A percentile compares a stretch with the other conserved stretches of the same genome.
Conservation (phyloP, 2,888 invertebrate genomes). For the Nomada ruficornis region DNA sequence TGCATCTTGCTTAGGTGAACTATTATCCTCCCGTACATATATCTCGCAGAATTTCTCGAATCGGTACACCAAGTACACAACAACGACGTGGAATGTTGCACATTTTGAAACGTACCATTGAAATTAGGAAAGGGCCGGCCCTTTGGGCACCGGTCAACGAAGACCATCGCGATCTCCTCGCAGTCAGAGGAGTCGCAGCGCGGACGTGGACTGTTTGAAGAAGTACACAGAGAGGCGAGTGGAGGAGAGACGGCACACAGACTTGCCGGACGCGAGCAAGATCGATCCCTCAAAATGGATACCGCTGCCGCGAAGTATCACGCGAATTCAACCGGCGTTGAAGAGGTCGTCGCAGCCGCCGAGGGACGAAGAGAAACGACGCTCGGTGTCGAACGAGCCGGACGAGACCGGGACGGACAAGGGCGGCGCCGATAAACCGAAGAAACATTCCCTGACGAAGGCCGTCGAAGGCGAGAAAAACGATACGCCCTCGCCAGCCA, state of each 20-base stretch:
- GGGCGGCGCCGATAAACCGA: not conserved
- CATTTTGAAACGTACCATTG: too few relatives aligned
- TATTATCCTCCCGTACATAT: not conserved
- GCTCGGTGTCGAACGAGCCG: slow-evolving; percentile 12
- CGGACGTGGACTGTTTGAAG: slow-evolving; percentile 79
- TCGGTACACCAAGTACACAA: not conserved
- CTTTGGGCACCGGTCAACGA: slow-evolving; percentile 74
- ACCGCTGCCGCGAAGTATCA: slow-evolving; percentile 63
- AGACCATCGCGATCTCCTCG: slow-evolving; percentile 79
- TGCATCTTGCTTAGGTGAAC: slow-evolving; percentile 81
- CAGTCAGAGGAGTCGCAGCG: slow-evolving; percentile 79
- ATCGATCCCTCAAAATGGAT: slow-evolving; percentile 71
- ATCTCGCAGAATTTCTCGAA: too few relatives aligned
- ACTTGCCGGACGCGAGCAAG: slow-evolving; percentile 67
- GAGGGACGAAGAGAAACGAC: slow-evolving; percentile 60
- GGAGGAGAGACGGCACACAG: slow-evolving; percentile 78
- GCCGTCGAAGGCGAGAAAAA: slow-evolving; percentile 38
- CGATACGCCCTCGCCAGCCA: not conserved
- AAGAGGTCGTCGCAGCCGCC: slow-evolving; percentile 52
- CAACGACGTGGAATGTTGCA: too few relatives aligned
- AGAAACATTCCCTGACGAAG: slow-evolving; percentile 48
- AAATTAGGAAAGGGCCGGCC: slow-evolving; percentile 71
- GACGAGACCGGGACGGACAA: not conserved
- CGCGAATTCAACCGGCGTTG: slow-evolving; percentile 41
- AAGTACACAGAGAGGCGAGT: slow-evolving; percentile 78